Percentiles rank a stretch among this genome's conserved stretches.
Conservation (phyloP, 2,888 invertebrate genomes). For the Colostygia pectinataria region DNA sequence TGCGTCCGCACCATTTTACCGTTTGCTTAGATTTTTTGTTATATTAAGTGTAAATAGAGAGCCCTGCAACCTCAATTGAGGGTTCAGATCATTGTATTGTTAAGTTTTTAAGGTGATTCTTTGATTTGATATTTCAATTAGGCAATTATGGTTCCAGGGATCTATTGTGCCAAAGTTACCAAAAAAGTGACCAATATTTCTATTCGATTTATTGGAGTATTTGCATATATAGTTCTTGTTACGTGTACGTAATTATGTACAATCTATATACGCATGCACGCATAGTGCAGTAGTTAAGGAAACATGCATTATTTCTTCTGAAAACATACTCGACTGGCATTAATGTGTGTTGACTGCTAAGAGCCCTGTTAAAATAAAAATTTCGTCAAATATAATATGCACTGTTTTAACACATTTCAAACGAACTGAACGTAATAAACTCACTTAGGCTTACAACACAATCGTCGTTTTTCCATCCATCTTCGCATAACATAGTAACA, state of each 20-base stretch:
- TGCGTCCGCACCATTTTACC: constrained; percentile 52
- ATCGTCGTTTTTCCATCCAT: constrained; percentile 82
- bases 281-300: constrained; percentile 72
- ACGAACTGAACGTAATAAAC: constrained; percentile 76
- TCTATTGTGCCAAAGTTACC: constrained; percentile 55
- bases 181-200: constrained; percentile 56
- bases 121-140: constrained; percentile 6
- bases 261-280: constrained; percentile 78
- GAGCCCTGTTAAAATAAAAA: constrained; percentile 83
- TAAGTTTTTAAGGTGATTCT: background rate
- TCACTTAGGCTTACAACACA: constrained; percentile 82
- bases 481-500: constrained; percentile 79
- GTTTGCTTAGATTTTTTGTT: constrained; percentile 42
- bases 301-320: constrained; percentile 79
- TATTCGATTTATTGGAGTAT: constrained; percentile 50
- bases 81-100: background rate
- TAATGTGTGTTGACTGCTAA: constrained; percentile 84
- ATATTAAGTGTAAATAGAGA: constrained; percentile 41
- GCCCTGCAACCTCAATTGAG: constrained; percentile 37
- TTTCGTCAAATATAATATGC: constrained; percentile 76
- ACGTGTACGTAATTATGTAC: constrained; percentile 66
- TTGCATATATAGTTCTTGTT: constrained; percentile 57
- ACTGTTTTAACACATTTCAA: constrained; percentile 69
- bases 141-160: constrained; percentile 40
- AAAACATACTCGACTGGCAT: constrained; percentile 83